A percentile compares a stretch with the other conserved stretches of the same genome.
Conservation (phyloP, 1,140 invertebrate genomes). For the Drosophila persimilis region DNA sequence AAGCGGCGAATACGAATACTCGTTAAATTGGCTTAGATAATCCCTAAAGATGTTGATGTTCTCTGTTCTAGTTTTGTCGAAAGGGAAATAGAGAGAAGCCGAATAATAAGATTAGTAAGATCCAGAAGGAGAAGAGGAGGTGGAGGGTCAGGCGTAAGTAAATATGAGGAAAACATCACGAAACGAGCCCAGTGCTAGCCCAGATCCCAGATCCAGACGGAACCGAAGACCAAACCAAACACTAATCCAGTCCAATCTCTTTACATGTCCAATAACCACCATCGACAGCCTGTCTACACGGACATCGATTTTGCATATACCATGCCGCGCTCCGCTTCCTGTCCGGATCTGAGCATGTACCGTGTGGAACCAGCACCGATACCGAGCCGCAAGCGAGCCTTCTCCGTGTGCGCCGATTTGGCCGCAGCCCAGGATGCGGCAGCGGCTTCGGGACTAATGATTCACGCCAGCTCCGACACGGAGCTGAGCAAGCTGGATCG, state of each 20-base stretch:
- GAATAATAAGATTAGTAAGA: slow-evolving; percentile 67
- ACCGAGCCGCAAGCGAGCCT: slow-evolving; percentile 85
- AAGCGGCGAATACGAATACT: slow-evolving; percentile 42
- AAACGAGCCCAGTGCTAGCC: slow-evolving; percentile 16
- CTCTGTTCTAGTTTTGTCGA: slow-evolving; percentile 73
- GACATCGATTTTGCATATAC: slow-evolving; percentile 60
- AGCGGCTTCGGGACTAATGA: slow-evolving; percentile 7
- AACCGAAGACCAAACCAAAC: not conserved
- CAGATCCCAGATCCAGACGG: slow-evolving; percentile 9
- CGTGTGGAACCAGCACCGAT: slow-evolving; percentile 82
- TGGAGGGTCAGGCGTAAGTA: slow-evolving; percentile 56
- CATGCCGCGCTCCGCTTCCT: slow-evolving; percentile 84
- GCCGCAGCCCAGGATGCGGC: slow-evolving; percentile 34
- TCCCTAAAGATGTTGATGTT: slow-evolving; percentile 8
- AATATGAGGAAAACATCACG: not conserved
- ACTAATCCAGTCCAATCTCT: slow-evolving; percentile 42
- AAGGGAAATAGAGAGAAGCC: slow-evolving; percentile 71
- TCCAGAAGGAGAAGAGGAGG: slow-evolving; percentile 56
- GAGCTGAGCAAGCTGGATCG: slow-evolving; percentile 90
- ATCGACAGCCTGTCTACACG: slow-evolving; percentile 75
- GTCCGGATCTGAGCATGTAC: slow-evolving; percentile 86
- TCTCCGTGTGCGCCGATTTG: slow-evolving; percentile 85
- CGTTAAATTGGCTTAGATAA: not conserved
- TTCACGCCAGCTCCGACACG: slow-evolving; percentile 87
- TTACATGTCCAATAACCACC: slow-evolving; percentile 59